Evolutionary conservation across 2,888 invertebrate genomes (phyloP).

Genomic region (Eupithecia exiguata): DNA sequence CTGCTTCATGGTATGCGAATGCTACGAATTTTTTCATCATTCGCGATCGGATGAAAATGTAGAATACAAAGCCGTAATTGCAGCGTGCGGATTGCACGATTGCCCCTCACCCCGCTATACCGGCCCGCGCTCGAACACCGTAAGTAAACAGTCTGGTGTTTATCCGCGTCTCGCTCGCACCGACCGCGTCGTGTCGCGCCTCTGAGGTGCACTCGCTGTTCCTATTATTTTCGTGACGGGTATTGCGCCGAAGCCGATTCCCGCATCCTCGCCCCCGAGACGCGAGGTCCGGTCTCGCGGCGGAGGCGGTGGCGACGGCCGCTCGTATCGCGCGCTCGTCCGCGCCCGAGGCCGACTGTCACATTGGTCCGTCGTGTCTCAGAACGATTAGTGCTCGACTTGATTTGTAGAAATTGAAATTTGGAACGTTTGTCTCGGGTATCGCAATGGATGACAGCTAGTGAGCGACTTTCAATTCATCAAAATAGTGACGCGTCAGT

Average conservation of each 20-base stretch:
- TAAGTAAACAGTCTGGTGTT: constrained; percentile 84
- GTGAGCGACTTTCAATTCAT: constrained; percentile 50
- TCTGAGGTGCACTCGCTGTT: constrained; percentile 84
- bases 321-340: constrained; percentile 81
- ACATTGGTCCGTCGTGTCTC: constrained; percentile 77
- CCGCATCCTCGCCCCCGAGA: constrained; percentile 83
- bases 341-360: constrained; percentile 80
- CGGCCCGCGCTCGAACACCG: constrained; percentile 80
- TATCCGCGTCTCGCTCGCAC: constrained; percentile 84
- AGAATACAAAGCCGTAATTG: constrained; percentile 79
- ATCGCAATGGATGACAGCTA: constrained; percentile 64
- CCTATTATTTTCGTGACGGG: constrained; percentile 85
- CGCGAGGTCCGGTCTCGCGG: constrained; percentile 82
- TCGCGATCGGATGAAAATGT: constrained; percentile 71
- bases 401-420: constrained; percentile 72
- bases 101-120: constrained; percentile 70
- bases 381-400: constrained; percentile 65
- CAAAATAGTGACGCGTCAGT: constrained; percentile 63
- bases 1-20: constrained; percentile 2
- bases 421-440: constrained; percentile 69
- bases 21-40: constrained; percentile 31
- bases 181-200: constrained; percentile 83
- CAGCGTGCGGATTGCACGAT: constrained; percentile 82
- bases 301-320: constrained; percentile 81
- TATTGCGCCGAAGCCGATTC: constrained; percentile 84